phyloP scores from a whole-genome alignment of 2,888 invertebrate genomes.

The Epinotia ramella region DNA sequence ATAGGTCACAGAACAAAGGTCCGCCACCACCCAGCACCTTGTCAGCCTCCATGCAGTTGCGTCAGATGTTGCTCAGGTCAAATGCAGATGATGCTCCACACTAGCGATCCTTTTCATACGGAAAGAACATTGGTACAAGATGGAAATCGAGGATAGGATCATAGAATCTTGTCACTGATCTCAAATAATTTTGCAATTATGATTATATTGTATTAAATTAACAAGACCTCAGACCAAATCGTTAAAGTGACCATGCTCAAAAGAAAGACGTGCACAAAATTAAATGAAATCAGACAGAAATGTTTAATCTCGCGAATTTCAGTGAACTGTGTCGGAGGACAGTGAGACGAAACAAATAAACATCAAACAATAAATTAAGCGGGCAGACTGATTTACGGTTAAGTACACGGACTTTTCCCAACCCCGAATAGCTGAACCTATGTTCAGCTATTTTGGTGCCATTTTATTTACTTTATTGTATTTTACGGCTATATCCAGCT shows the following conservation, averaged over 20 bases:
- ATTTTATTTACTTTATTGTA: conserved; percentile 30
- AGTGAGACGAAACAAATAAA: conserved; percentile 40
- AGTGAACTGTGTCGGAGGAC: conserved; percentile 32
- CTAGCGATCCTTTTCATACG: conserved; percentile 65
- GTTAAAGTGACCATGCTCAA: conserved; percentile 55
- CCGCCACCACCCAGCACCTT: conserved; percentile 80
- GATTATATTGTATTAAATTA: conserved; percentile 33
- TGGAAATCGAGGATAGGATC: conserved; percentile 59
- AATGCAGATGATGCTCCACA: conserved; percentile 70
- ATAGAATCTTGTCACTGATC: conserved; percentile 84
- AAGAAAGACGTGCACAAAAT: conserved; percentile 75
- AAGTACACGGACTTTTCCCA: conserved; percentile 33
- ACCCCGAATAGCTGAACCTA: conserved; percentile 21
- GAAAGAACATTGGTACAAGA: conserved; percentile 55
- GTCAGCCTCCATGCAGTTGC: conserved; percentile 80
- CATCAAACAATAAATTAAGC: conserved; percentile 41
- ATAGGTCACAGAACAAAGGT: conserved; percentile 61
- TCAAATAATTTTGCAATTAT: conserved; percentile 76
- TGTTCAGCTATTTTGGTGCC: conserved; percentile 19
- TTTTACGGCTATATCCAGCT: conserved; percentile 23
- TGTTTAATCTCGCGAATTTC: conserved; percentile 31
- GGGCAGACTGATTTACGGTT: conserved; percentile 33
- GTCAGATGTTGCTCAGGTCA: conserved; percentile 65
- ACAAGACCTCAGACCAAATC: conserved; percentile 14
- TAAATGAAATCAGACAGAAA: conserved; percentile 75